Evolutionary conservation across 2,113 vertebrate species (phyloP).

Genomic region (Neoarius graeffei): DNA sequence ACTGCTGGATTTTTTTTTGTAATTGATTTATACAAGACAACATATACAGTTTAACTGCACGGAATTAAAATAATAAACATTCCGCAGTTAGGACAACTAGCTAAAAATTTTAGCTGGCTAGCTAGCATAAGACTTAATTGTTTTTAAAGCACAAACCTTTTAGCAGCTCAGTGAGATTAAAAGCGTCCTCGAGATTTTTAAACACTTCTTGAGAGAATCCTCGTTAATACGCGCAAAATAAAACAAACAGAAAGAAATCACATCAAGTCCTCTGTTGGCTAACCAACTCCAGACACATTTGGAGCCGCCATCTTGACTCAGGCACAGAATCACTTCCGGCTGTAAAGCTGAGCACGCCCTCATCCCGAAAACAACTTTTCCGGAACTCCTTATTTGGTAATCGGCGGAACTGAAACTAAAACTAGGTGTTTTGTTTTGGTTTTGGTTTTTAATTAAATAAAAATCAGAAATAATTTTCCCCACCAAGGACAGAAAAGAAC

Average conservation of each 20-base stretch:
- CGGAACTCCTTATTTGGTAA: background rate
- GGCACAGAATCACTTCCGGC: slow-evolving; percentile 46
- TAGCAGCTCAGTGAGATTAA: slow-evolving; percentile 42
- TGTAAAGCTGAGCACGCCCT: background rate
- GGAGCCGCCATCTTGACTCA: slow-evolving; percentile 65
- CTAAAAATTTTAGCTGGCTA: background rate
- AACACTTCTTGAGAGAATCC: background rate
- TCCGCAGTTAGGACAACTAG: background rate
- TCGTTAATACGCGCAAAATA: background rate
- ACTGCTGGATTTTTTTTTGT: background rate
- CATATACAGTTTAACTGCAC: background rate
- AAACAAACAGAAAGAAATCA: background rate
- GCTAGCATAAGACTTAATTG: background rate
- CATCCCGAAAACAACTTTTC: background rate
- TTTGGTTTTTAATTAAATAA: no score
- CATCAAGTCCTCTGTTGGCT: background rate
- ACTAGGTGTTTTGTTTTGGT: background rate
- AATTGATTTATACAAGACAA: background rate
- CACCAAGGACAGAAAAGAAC: background rate
- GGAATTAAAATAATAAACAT: background rate
- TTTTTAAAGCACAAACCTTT: background rate
- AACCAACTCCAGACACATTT: slow-evolving; percentile 55
- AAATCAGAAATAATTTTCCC: no score
- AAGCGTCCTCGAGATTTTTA: background rate
- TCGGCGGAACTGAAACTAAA: background rate